A percentile compares a stretch with the other conserved stretches of the same genome.
Evolutionary conservation across 2,113 vertebrate genomes (phyloP).

Genomic region (Cololabis saira): DNA sequence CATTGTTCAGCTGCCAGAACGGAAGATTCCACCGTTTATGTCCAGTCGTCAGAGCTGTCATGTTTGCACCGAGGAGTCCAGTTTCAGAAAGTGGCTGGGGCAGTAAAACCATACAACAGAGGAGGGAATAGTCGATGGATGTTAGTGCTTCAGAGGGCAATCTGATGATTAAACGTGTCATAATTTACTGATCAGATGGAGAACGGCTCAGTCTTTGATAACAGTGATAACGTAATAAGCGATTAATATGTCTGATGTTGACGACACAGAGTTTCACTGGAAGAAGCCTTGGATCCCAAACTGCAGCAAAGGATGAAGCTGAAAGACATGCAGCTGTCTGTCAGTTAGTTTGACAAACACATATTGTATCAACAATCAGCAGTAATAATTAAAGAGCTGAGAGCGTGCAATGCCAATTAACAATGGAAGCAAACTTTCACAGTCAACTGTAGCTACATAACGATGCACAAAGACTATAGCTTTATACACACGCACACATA

Average conservation of each 20-base stretch:
- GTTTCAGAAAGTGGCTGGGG: slow-evolving; percentile 6
- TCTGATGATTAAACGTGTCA: background rate
- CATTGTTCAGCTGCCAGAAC: slow-evolving; percentile 68
- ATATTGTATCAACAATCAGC: background rate
- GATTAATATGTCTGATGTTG: background rate
- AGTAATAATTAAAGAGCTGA: no score
- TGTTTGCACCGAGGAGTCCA: slow-evolving; percentile 18
- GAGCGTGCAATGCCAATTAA: no score
- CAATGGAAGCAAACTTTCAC: no score
- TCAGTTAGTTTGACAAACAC: background rate
- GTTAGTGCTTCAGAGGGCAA: slow-evolving; percentile 2
- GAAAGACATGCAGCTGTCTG: background rate
- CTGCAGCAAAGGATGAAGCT: background rate
- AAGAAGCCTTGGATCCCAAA: background rate
- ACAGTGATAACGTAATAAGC: background rate
- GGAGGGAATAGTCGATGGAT: background rate
- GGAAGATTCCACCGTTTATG: slow-evolving; percentile 61
- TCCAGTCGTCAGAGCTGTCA: slow-evolving; percentile 35
- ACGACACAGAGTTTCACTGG: background rate
- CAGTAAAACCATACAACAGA: slow-evolving; percentile 16
- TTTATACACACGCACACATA: no score
- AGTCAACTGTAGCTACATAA: no score
- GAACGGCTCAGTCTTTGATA: slow-evolving; percentile 1
- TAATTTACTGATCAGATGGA: background rate
- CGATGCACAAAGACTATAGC: no score